Percentiles rank a stretch among this genome's conserved stretches.
These are phyloP conservation scores for Lasiurus cinereus DNA, from an alignment of 2,113 vertebrate species.

Conservation along the genomic window DNA sequence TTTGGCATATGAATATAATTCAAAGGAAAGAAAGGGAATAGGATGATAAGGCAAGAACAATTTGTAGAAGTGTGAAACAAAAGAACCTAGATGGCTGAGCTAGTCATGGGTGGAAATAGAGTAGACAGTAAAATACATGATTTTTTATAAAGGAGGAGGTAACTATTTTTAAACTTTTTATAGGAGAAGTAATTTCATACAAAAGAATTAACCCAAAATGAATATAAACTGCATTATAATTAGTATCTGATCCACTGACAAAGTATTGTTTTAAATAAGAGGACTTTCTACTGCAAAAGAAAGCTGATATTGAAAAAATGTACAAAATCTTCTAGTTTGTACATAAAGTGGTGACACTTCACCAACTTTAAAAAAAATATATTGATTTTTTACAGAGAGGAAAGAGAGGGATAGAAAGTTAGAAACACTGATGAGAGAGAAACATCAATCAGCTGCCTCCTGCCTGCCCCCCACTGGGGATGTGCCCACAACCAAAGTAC, in stretches of 20 bases:
- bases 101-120: neutral
- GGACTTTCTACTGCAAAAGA: neutral
- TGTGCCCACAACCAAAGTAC: no score
- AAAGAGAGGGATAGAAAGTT: no score
- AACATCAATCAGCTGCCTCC: no score
- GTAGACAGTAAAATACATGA: neutral
- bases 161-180: neutral
- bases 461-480: no score
- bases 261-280: constrained; percentile 59
- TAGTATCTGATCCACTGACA: neutral
- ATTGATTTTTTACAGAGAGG: no score
- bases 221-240: neutral
- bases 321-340: neutral
- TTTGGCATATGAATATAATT: constrained; percentile 38
- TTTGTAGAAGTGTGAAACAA: neutral
- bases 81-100: neutral
- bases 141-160: neutral
- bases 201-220: neutral
- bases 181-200: constrained; percentile 27
- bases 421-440: no score
- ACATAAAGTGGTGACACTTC: constrained; percentile 64
- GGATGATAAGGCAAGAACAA: constrained; percentile 30
- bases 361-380: no score
- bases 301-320: neutral
- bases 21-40: neutral